Base-by-base conservation (phyloP, 2,113 vertebrate genomes). In the Microtus richardsoni region DNA sequence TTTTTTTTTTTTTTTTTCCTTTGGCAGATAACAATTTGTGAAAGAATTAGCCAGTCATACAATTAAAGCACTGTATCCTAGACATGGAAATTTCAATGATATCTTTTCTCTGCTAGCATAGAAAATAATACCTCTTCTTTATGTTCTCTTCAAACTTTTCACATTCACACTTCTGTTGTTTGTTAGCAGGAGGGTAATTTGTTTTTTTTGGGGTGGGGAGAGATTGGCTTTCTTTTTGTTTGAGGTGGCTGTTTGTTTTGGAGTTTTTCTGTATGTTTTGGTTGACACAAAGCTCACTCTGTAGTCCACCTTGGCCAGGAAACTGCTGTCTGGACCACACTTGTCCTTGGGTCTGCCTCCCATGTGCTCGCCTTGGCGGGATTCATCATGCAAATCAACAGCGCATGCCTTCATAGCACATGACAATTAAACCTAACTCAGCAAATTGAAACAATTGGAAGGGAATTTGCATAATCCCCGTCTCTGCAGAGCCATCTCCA, bases 131-230 rank as follows among this genome's bases (percentile, higher is more conserved):
- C 1, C 60, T 0, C 41, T 71, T 95, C 44, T 54, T 13, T 33
- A 8, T 21, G 66, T 66, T 80, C 22, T 64, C 52, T 13, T 71
- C 12, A 78, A 71, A 62, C 10, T 90, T 75, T 30, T 68, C 21
- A 62, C 3, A 47, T 47, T 24, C 4, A 60, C 5, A n/a, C 17
- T 26, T 70, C 52, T 36, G 33, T 0, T 77, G 4, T 47, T 78
- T 33, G 7, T 19, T 39, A 8, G 17, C 36, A 39, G 70, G 19
- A 21, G 19, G 19, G 6, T 11, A 36, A 14, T 6, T 13, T n/a
- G n/a, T n/a, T 33, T 30, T 66, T 11, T 0, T 11, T 1, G 28
- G 0, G 64, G 64, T 44, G 11, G 7, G 11, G 11, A 28, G 28
- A 54, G 16, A 62, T 62, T 64, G 64, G 64, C 14, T 68, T 68